Evolutionary conservation across 1,140 invertebrate species (phyloP), one percentile per base, ranked within the genome.

Genomic region (Plectus sambesii): DNA sequence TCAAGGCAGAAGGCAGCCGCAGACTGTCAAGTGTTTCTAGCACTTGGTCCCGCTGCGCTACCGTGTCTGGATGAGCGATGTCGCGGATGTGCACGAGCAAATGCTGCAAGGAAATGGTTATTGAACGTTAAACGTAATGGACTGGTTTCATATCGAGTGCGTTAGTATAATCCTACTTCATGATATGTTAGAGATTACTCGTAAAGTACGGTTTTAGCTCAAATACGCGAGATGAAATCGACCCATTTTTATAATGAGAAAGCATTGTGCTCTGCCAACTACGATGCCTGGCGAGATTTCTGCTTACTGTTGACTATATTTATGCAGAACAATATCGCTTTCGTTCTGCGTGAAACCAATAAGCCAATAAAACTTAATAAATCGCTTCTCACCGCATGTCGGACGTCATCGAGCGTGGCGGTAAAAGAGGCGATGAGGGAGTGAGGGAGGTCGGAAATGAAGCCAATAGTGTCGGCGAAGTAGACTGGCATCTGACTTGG

Each of bases 401-500:
- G 35, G n/a, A 74, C 82, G 77, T 92, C 85, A 66, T 85, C 81
- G 27, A 92, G 68, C 1, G 87, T 92, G 3, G 81, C 81, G 41
- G 77, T 70, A 70, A 92, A 92, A 33, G 85, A 83, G 55, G 83
- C 81, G 37, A 90, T 80, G 17, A 92, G 73, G 46, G 75, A 76
- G 20, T 80, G 80, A 0, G 87, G 87, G 47, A 92, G 80, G 69
- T 89, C 79, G 17, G 84, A 81, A 63, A 92, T 86, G 68, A 92
- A 92, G 2, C 87, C 87, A 33, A 92, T 83, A 0, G 87, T 92
- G 70, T 92, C 87, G 29, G 88, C 76, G 61, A 80, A 86, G 0
- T 86, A 68, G 19, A 82, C 76, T 61, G 79, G 33, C 41, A 84
- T 60, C 56, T 75, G 79, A 42, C 76, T 80, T 0, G 82, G 82